These are phyloP conservation scores for Thunnus albacares DNA, from an alignment of 2,797 vertebrate species.

Conservation along the genomic window DNA sequence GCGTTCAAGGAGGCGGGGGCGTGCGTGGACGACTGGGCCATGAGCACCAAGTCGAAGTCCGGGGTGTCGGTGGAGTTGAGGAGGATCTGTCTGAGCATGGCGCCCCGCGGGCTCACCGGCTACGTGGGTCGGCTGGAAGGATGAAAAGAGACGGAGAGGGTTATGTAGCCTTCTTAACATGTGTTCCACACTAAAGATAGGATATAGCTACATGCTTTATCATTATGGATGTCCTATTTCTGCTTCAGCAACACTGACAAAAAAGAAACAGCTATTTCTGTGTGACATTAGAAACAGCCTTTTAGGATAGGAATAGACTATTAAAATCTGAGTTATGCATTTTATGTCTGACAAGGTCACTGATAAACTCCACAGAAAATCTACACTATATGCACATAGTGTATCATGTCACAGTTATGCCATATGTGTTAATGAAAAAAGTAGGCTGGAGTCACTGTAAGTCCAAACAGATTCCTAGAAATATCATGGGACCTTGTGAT, in stretches of 20 bases:
- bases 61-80: constrained; percentile 92
- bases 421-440: constrained; percentile 5
- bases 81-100: constrained; percentile 94
- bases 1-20: constrained; percentile 88
- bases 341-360: constrained; percentile 48
- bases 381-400: neutral
- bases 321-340: neutral
- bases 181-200: neutral
- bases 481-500: neutral
- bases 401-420: neutral
- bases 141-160: constrained; percentile 19
- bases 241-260: neutral
- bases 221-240: neutral
- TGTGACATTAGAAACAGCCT: neutral
- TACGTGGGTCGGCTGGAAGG: constrained; percentile 55
- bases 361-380: constrained; percentile 12
- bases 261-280: neutral
- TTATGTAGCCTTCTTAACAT: constrained; percentile 33
- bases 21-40: constrained; percentile 89
- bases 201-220: neutral
- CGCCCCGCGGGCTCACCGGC: constrained; percentile 59
- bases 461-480: neutral
- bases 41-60: constrained; percentile 87
- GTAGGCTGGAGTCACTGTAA: neutral
- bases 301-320: too few species aligned